Base-by-base conservation (phyloP, 2,888 invertebrate genomes). In the Eristalinus aeneus region DNA sequence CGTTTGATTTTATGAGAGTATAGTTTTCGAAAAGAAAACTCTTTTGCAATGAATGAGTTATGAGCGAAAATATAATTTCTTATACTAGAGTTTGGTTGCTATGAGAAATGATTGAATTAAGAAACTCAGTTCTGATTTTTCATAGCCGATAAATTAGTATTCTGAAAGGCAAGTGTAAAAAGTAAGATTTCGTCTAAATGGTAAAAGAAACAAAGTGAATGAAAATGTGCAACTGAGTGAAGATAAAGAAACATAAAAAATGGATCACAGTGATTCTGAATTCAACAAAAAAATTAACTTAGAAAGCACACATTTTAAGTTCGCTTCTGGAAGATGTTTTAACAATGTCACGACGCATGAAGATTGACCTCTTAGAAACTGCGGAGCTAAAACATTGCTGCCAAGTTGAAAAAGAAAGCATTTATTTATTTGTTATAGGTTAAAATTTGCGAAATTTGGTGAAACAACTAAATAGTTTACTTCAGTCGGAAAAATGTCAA, bases 131-230 rank as follows among this genome's bases (percentile, higher is more conserved):
- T 73, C 69, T 53, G 10, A 39, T 72, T 69, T 63, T 84, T 63
- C 61, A 56, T 67, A 68, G 67, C 76, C 76, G 73, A 76, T 76
- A 16, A 8, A 46, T 46, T 76, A 76, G 72, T 75, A 63, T 73
- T 76, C 85, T 85, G 85, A 85, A 85, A 85, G 75, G 81, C 85
- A 85, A 81, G 85, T 81, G 85, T 74, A 65, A 34, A 53, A 58
- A 46, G 36, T 58, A 46, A 46, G 16, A 36, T 75, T 12, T 67
- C 36, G 67, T 76, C 46, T 72, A 32, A 65, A 73, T 79, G 63
- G 75, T 64, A 76, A 72, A 73, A 69, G 39, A 27, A 67, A 39
- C 65, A 4, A 10, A 67, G 53, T 23, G n/a, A 27, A 60, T 22
- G 8, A 34, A 27, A 27, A 46, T 4, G 8, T 16, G 46, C 20